phyloP scores from a whole-genome alignment of 2,797 vertebrate genomes.

The Anomalospiza imberbis region DNA sequence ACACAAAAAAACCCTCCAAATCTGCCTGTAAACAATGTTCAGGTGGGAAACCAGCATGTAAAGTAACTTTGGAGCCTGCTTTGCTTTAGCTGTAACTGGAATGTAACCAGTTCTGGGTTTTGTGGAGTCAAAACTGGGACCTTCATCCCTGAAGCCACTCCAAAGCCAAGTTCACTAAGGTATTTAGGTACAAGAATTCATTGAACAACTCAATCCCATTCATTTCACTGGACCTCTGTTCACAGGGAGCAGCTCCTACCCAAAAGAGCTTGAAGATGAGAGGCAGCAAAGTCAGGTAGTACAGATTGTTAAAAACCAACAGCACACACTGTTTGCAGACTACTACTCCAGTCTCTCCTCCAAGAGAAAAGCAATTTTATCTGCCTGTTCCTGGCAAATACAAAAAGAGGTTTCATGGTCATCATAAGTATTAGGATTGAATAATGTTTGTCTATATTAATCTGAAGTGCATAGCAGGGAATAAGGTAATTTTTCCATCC shows the following conservation, averaged over 20 bases:
- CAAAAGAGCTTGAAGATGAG: background rate
- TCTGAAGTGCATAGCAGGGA: slow-evolving; percentile 34
- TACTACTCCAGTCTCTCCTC: background rate
- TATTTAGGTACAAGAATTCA: background rate
- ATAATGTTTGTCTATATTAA: slow-evolving; percentile 52
- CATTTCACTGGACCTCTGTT: background rate
- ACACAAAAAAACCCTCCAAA: background rate
- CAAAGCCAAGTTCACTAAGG: background rate
- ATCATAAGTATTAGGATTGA: background rate
- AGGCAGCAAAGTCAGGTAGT: background rate
- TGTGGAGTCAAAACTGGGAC: background rate
- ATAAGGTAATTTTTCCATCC: slow-evolving; percentile 43
- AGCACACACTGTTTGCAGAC: background rate
- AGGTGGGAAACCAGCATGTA: background rate
- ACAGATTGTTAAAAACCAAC: background rate
- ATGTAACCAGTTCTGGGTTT: background rate
- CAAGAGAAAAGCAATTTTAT: slow-evolving; percentile 11
- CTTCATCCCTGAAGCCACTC: background rate
- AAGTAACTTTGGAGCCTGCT: background rate
- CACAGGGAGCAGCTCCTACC: background rate
- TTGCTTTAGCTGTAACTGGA: background rate
- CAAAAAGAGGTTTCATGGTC: slow-evolving; percentile 23
- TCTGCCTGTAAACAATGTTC: background rate
- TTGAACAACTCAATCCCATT: background rate
- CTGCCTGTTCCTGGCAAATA: background rate